phyloP scores from a whole-genome alignment of 2,797 vertebrate species.

The Micropoecilia bifurca region DNA sequence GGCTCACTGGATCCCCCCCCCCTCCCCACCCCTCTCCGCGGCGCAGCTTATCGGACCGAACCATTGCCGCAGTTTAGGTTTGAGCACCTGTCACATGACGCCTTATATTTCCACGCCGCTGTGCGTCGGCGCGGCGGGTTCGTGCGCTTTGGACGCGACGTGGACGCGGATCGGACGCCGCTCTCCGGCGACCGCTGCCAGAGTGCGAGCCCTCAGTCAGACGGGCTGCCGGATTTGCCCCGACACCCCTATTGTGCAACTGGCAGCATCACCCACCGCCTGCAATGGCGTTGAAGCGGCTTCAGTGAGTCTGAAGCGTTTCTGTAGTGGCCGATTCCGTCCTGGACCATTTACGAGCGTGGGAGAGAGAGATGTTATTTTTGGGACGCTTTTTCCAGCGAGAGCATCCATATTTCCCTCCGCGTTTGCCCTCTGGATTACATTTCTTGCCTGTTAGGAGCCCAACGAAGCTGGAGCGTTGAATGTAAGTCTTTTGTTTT shows the following conservation, averaged over 20 bases:
- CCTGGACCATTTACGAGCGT: conserved; percentile 50
- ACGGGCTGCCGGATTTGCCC: conserved; percentile 36
- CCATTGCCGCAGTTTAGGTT: conserved; percentile 76
- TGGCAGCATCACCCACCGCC: conserved; percentile 76
- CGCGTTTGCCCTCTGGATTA: conserved; percentile 44
- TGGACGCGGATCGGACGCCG: conserved; percentile 10
- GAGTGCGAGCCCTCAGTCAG: conserved; percentile 29
- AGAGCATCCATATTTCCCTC: conserved; percentile 26
- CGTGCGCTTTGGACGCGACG: not conserved
- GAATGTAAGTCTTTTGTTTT: conserved; percentile 86
- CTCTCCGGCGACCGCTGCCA: not conserved
- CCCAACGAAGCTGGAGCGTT: conserved; percentile 61
- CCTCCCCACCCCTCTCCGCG: conserved; percentile 32
- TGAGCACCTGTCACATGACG: conserved; percentile 78
- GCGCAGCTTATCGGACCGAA: conserved; percentile 81
- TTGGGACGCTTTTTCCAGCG: conserved; percentile 36
- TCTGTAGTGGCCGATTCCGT: conserved; percentile 58
- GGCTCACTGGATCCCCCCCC: conserved; percentile 46
- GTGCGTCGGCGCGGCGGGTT: not conserved
- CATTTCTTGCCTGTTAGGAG: conserved; percentile 47
- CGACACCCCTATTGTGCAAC: conserved; percentile 69
- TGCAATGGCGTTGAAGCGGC: conserved; percentile 82
- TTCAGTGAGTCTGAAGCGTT: conserved; percentile 68
- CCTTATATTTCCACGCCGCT: conserved; percentile 12
- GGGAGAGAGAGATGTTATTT: conserved; percentile 50